These are phyloP conservation scores for Pemphigus obesinymphae DNA, from an alignment of 1,140 invertebrate species.

Conservation along the genomic window DNA sequence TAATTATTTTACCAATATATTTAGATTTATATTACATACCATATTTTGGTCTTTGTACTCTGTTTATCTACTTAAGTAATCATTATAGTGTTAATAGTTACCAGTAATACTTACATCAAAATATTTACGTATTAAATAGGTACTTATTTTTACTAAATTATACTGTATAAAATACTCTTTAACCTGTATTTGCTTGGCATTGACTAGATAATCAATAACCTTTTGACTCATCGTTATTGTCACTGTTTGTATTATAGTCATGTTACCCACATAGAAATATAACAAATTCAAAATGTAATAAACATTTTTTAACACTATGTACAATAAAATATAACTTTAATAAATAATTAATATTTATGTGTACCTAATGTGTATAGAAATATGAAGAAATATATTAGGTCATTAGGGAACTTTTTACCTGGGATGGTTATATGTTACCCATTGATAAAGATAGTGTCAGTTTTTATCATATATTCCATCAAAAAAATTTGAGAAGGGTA, in stretches of 20 bases:
- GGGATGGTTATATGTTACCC: no score
- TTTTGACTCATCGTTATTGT: not conserved
- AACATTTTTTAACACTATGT: no score
- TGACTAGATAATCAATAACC: not conserved
- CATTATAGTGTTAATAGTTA: not conserved
- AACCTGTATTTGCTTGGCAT: not conserved
- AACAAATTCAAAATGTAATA: not conserved
- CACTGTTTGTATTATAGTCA: not conserved
- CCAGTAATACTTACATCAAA: not conserved
- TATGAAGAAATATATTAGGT: no score
- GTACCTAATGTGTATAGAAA: no score
- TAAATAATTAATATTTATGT: no score
- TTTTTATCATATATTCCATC: no score
- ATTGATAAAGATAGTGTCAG: no score
- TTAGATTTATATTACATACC: not conserved
- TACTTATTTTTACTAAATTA: not conserved
- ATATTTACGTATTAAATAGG: not conserved
- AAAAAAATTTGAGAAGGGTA: no score
- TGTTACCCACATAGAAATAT: not conserved
- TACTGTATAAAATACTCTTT: not conserved
- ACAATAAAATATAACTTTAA: no score
- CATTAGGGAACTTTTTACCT: no score
- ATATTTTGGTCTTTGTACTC: not conserved
- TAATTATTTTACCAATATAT: no score
- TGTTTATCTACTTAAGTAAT: not conserved